phyloP scores from a whole-genome alignment of 2,113 vertebrate species.

The Chrysochloris asiatica region DNA sequence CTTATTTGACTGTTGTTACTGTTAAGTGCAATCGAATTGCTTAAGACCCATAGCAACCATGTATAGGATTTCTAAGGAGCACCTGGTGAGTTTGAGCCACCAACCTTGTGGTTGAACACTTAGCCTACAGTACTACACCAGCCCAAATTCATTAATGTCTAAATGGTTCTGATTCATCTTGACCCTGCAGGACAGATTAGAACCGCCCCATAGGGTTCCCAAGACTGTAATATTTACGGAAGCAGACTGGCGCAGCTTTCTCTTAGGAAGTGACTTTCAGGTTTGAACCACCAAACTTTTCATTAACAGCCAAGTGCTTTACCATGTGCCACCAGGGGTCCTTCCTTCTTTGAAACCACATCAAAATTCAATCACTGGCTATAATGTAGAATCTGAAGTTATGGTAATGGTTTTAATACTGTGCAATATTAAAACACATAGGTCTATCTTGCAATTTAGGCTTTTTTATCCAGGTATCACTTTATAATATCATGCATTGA shows the following conservation, averaged over 20 bases:
- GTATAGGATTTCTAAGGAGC: no score
- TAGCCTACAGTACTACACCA: no score
- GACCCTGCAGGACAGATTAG: not conserved
- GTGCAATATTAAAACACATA: not conserved
- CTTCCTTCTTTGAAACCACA: not conserved
- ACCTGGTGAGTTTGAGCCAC: no score
- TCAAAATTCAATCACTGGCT: not conserved
- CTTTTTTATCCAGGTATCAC: not conserved
- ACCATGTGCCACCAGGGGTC: not conserved
- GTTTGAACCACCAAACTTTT: not conserved
- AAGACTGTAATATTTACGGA: not conserved
- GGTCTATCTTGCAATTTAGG: not conserved
- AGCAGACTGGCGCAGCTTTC: not conserved
- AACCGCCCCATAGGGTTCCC: not conserved
- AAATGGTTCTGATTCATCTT: not conserved
- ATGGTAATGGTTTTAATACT: not conserved
- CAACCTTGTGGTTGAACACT: no score
- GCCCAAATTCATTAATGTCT: not conserved
- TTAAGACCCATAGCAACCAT: no score
- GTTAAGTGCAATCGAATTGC: no score
- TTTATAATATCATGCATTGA: not conserved
- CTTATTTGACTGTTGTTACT: no score
- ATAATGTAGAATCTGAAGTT: not conserved
- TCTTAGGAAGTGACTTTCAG: not conserved
- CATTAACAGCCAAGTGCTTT: not conserved